Evolutionary conservation across 2,113 vertebrate genomes (phyloP).

Genomic region (Tupaia chinensis): DNA sequence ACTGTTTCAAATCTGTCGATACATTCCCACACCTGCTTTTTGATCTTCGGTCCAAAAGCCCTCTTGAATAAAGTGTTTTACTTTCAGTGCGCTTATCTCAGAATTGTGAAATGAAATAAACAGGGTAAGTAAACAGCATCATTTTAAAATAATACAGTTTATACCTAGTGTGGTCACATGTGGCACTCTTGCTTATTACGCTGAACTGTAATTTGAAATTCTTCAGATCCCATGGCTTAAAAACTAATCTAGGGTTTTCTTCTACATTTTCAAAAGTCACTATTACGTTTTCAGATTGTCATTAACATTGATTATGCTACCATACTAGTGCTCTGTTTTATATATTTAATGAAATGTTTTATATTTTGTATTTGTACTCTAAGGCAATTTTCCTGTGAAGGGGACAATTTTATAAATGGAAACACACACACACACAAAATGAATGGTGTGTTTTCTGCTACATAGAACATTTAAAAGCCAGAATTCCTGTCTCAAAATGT

Average conservation of each 20-base stretch:
- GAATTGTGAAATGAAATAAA: slow-evolving; percentile 59
- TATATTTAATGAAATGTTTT: slow-evolving; percentile 74
- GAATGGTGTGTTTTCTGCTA: slow-evolving; percentile 46
- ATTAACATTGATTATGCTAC: slow-evolving; percentile 52
- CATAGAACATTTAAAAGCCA: slow-evolving; percentile 56
- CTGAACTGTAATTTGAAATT: slow-evolving; percentile 65
- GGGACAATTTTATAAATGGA: slow-evolving; percentile 66
- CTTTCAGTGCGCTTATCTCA: slow-evolving; percentile 54
- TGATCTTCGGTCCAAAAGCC: slow-evolving; percentile 34
- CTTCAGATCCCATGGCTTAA: slow-evolving; percentile 54
- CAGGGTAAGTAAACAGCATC: slow-evolving; percentile 51
- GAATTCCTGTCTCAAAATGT: slow-evolving; percentile 69
- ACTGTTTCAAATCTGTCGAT: slow-evolving; percentile 9
- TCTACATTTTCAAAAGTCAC: slow-evolving; percentile 50
- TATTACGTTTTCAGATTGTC: slow-evolving; percentile 59
- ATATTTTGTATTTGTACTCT: slow-evolving; percentile 29
- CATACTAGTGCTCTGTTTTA: slow-evolving; percentile 55
- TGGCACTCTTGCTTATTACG: slow-evolving; percentile 24
- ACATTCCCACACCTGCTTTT: slow-evolving; percentile 13
- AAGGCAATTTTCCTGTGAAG: slow-evolving; percentile 64
- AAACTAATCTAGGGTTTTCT: slow-evolving; percentile 40
- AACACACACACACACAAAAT: not conserved
- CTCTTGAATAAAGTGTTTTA: slow-evolving; percentile 59
- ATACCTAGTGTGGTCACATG: not conserved
- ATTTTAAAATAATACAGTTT: slow-evolving; percentile 63